These are phyloP conservation scores for Limosa lapponica DNA, from an alignment of 2,797 vertebrate species.

Conservation along the genomic window DNA sequence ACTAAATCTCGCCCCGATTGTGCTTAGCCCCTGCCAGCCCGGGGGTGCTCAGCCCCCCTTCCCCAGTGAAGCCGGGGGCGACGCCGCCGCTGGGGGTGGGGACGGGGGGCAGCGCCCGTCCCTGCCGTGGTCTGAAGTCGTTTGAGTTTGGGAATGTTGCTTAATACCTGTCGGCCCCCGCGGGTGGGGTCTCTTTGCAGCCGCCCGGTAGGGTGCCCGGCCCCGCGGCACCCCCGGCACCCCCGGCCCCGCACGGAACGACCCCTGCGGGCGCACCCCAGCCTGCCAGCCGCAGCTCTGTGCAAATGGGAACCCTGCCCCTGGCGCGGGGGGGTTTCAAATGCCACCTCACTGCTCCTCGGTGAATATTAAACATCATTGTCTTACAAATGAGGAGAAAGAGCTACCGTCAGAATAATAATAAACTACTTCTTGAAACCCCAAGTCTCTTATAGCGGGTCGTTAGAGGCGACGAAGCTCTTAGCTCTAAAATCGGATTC, in stretches of 20 bases:
- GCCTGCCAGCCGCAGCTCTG: not conserved
- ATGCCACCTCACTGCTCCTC: not conserved
- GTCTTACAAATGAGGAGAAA: constrained; percentile 29
- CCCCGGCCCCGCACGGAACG: not conserved
- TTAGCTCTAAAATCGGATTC: not conserved
- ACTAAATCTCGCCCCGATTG: not conserved
- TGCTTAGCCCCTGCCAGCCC: not conserved
- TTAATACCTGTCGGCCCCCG: not conserved
- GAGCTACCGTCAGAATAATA: not conserved
- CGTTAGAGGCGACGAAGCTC: not conserved
- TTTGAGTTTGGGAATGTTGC: not conserved
- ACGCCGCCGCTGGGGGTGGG: not conserved
- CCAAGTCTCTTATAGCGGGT: not conserved
- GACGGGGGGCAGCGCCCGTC: not conserved
- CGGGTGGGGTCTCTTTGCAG: not conserved
- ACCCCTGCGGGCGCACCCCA: not conserved
- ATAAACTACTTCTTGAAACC: not conserved
- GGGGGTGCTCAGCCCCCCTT: accelerated
- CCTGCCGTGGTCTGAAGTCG: not conserved
- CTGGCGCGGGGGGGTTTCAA: not conserved
- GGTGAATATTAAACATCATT: constrained; percentile 42
- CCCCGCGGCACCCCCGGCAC: no score
- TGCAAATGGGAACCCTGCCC: not conserved
- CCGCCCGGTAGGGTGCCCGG: no score
- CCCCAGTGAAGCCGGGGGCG: not conserved